These are phyloP conservation scores for Lateolabrax maculatus DNA, from an alignment of 2,797 vertebrate genomes.

Conservation along the genomic window DNA sequence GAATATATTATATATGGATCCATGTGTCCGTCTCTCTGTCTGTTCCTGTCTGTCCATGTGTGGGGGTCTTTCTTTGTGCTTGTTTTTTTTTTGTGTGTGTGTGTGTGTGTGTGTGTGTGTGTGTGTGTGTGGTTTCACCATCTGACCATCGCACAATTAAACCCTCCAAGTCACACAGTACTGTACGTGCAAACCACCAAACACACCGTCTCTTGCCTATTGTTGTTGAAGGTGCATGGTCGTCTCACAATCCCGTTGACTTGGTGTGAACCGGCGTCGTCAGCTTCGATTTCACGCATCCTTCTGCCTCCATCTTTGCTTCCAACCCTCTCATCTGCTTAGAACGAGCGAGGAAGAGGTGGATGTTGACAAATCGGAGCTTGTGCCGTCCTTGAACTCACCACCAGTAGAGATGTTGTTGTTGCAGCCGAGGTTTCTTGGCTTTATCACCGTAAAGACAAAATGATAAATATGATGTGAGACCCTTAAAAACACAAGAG, in stretches of 20 bases:
- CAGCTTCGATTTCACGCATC: constrained; percentile 3
- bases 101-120: constrained; percentile 28
- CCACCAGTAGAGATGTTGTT: background rate
- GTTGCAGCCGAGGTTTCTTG: background rate
- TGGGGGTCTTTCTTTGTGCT: constrained; percentile 76
- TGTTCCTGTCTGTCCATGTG: constrained; percentile 83
- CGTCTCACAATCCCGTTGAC: background rate
- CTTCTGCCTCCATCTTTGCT: constrained; percentile 9
- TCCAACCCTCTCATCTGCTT: constrained; percentile 16
- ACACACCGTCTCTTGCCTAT: constrained; percentile 23
- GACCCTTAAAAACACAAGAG: constrained; percentile 6
- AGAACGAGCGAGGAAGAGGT: background rate
- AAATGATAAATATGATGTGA: background rate
- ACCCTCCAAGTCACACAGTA: constrained; percentile 69
- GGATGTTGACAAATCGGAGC: background rate
- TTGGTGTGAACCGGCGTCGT: background rate
- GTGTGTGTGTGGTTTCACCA: constrained; percentile 82
- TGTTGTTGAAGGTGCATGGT: constrained; percentile 33
- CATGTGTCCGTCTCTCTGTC: constrained; percentile 83
- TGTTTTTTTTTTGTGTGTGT: constrained; percentile 33
- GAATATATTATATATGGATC: constrained; percentile 85
- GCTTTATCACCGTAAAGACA: background rate
- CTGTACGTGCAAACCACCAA: constrained; percentile 24
- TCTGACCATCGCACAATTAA: constrained; percentile 86
- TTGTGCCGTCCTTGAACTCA: constrained; percentile 3